Conservation (phyloP, 2,888 invertebrate genomes). For the Elegia similella region DNA sequence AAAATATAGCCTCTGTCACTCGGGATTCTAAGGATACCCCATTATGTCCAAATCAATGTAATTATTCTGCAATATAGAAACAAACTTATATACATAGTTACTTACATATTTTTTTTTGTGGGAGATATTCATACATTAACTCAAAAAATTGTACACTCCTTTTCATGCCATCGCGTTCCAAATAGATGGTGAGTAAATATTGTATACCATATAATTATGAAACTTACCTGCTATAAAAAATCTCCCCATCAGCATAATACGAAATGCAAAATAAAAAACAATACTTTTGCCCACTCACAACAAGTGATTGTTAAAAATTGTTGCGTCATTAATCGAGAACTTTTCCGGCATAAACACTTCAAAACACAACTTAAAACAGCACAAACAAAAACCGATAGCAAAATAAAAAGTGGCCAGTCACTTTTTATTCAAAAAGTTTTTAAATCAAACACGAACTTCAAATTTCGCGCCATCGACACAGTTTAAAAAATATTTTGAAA, state of each 20-base stretch:
- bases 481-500: slow-evolving; percentile 23
- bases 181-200: too few species aligned
- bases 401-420: slow-evolving; percentile 25
- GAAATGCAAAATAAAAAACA: background rate
- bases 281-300: background rate
- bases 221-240: background rate
- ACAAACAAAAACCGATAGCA: slow-evolving; percentile 27
- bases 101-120: too few species aligned
- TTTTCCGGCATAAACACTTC: slow-evolving; percentile 9
- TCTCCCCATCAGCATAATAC: background rate
- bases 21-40: too few species aligned
- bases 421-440: slow-evolving; percentile 24
- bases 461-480: slow-evolving; percentile 18
- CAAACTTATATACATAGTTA: too few species aligned
- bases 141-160: too few species aligned
- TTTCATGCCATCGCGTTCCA: too few species aligned
- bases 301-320: background rate
- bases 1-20: too few species aligned
- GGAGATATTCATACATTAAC: too few species aligned
- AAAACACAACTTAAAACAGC: slow-evolving; percentile 39
- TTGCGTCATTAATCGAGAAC: background rate
- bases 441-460: slow-evolving; percentile 23
- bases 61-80: too few species aligned
- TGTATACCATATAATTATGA: background rate
- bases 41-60: too few species aligned